Percentiles rank a stretch among this genome's conserved stretches.
phyloP scores from a whole-genome alignment of 2,113 vertebrate genomes.

The Mobula hypostoma region DNA sequence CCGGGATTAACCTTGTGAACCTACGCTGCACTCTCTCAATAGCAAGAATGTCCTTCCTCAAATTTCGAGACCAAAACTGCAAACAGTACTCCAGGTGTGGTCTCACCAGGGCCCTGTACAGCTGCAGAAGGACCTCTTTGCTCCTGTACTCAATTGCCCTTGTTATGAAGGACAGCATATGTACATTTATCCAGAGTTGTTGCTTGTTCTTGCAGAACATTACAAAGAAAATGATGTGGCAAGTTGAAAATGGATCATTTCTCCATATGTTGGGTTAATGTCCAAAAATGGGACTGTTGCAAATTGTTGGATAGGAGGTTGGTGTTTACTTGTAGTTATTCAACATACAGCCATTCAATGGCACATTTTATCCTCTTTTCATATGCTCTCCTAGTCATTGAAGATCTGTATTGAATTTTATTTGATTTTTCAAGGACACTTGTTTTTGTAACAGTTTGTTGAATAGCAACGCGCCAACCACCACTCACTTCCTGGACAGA shows the following conservation, averaged over 20 bases:
- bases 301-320: neutral
- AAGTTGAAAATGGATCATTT: neutral
- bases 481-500: slow-evolving; percentile 25
- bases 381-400: neutral
- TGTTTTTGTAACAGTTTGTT: neutral
- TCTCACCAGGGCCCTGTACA: no score
- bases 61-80: no score
- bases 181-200: neutral
- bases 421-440: slow-evolving; percentile 24
- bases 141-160: no score
- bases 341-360: neutral
- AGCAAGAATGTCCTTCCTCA: no score
- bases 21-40: no score
- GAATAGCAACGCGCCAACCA: neutral
- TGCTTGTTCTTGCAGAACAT: neutral
- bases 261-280: neutral
- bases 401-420: neutral
- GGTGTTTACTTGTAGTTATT: neutral
- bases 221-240: neutral
- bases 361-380: no score
- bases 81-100: no score
- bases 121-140: no score
- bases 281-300: neutral
- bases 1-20: no score
- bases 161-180: no score